These are phyloP conservation scores for Yoshiicerus persimilis DNA, from an alignment of 1,140 invertebrate genomes.

Conservation along the genomic window DNA sequence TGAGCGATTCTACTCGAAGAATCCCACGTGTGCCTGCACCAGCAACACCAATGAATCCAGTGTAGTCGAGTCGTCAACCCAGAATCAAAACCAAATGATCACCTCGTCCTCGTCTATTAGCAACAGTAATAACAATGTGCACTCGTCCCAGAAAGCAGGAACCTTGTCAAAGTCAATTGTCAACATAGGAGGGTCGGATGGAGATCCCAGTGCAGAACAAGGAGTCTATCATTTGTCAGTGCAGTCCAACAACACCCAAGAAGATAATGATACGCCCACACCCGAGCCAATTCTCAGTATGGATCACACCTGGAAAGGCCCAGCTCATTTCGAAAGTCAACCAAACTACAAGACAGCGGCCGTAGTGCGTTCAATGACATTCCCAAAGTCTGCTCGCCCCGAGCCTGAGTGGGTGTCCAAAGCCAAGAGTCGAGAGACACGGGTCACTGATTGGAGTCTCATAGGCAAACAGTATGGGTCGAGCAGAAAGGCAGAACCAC, in stretches of 20 bases:
- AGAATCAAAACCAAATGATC: neutral
- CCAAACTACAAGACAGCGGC: neutral
- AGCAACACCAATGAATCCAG: neutral
- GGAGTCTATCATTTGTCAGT: neutral
- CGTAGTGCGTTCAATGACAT: constrained; percentile 43
- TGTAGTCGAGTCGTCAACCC: neutral
- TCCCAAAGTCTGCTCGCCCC: constrained; percentile 39
- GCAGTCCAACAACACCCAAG: neutral
- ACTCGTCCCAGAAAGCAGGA: neutral
- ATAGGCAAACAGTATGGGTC: constrained; percentile 33
- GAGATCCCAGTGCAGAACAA: neutral
- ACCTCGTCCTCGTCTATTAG: neutral
- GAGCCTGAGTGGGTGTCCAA: constrained; percentile 50
- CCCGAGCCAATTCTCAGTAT: constrained; percentile 33
- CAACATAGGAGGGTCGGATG: neutral
- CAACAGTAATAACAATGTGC: neutral
- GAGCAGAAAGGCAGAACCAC: constrained; percentile 34
- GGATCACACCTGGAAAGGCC: constrained; percentile 45
- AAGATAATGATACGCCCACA: neutral
- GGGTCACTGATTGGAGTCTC: constrained; percentile 44
- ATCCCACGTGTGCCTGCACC: neutral
- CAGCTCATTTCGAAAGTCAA: constrained; percentile 34
- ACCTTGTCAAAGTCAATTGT: constrained; percentile 36
- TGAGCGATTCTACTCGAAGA: constrained; percentile 37
- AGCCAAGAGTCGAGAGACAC: constrained; percentile 44